Conservation (phyloP, 2,888 invertebrate genomes). For the Scotopteryx bipunctaria region DNA sequence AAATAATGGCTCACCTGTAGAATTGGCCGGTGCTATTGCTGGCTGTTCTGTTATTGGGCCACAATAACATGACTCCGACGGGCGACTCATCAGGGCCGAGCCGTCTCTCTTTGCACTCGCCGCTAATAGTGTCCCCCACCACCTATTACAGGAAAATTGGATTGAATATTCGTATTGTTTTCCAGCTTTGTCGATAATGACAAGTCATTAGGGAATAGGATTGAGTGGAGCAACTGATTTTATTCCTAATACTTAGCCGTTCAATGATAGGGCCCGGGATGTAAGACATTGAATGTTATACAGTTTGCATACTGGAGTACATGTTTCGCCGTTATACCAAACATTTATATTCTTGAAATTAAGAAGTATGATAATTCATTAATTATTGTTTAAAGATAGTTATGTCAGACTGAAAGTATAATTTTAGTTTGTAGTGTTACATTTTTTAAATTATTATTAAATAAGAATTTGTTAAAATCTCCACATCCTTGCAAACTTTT, state of each 20-base stretch:
- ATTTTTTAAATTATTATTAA: no score
- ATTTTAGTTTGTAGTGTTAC: no score
- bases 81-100: conserved; percentile 92
- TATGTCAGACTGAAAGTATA: no score
- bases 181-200: conserved; percentile 9
- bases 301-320: conserved; percentile 1
- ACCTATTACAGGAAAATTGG: conserved; percentile 71
- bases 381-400: no score
- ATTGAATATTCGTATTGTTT: conserved; percentile 18
- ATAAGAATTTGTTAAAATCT: not conserved
- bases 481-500: no score
- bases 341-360: not conserved
- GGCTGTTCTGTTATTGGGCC: conserved; percentile 86
- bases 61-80: conserved; percentile 91
- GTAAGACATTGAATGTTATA: no score
- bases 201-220: conserved; percentile 4
- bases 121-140: conserved; percentile 92
- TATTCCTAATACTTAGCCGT: conserved; percentile 5
- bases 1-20: conserved; percentile 60
- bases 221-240: conserved; percentile 4
- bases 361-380: no score
- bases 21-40: conserved; percentile 70
- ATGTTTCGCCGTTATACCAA: no score
- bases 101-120: conserved; percentile 96
- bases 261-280: not conserved